phyloP scores from a whole-genome alignment of 1,140 invertebrate genomes.

The Drosophila cardini region DNA sequence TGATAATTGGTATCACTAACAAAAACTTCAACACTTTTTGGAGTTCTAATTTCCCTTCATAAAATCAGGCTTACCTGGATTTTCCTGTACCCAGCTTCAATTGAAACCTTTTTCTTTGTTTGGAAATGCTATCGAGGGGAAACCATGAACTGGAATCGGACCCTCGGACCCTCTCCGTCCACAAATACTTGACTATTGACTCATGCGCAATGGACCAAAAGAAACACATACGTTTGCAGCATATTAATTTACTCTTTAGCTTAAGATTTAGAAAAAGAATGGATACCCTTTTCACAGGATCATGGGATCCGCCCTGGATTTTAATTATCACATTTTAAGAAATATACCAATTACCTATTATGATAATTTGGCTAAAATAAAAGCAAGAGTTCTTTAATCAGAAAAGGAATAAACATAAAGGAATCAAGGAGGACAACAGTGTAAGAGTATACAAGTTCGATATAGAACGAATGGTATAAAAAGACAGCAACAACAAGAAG shows the following conservation, averaged over 20 bases:
- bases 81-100: constrained; percentile 32
- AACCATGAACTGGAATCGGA: neutral
- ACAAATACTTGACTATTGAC: constrained; percentile 61
- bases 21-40: neutral
- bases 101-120: constrained; percentile 47
- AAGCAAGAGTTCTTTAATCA: too few relatives aligned
- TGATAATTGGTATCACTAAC: constrained; percentile 13
- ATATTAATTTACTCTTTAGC: constrained; percentile 69
- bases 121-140: constrained; percentile 9
- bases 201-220: constrained; percentile 77
- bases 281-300: too few relatives aligned
- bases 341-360: too few relatives aligned
- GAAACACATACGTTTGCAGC: constrained; percentile 68
- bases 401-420: too few relatives aligned
- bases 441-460: too few relatives aligned
- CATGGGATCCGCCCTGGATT: too few relatives aligned
- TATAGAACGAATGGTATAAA: constrained; percentile 1
- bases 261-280: too few relatives aligned
- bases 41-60: neutral
- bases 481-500: constrained; percentile 35
- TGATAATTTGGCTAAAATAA: too few relatives aligned
- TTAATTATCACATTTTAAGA: too few relatives aligned
- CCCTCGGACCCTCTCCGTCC: constrained; percentile 58
- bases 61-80: neutral
- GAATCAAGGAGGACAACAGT: too few relatives aligned